Base-by-base conservation (phyloP, 2,888 invertebrate genomes). In the Myathropa florea region DNA sequence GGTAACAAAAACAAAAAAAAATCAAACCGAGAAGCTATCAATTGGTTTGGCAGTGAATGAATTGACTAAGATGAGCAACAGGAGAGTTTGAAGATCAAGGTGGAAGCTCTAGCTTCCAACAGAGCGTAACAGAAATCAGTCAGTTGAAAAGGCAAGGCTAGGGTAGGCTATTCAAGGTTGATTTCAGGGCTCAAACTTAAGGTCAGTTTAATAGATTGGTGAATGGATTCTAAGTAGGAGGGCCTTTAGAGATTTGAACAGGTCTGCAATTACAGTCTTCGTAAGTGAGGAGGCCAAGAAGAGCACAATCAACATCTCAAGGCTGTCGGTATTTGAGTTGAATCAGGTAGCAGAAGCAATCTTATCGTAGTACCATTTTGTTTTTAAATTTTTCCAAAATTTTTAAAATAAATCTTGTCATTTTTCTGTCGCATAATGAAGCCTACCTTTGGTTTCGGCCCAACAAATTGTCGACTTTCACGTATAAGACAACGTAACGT, bases 11-110 rank as follows among this genome's bases (percentile, higher is more conserved):
- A 33, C 21, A 36, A 63, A 53, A 33, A 39, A 61, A 84, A 80
- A 76, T 72, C 84, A 81, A 18, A 78, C 55, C 30, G 28, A 71
- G 78, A 83, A 79, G 75, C 86, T 86, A 76, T 3, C 61, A 55
- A 55, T 67, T 72, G 36, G 10, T 53, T 14, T 0, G 24, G 46
- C 26, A 53, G 33, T 33, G 30, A n/a, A 30, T 53, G 30, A 33
- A 28, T 9, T 68, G 21, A 9, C 9, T 23, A 55, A 46, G 46
- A 46, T 6, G 6, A 39, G 39, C n/a, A n/a, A n/a, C 14, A 39
- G 46, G 1, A 46, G 3, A 0, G 2, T 46, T n/a, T 46, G 46
- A 46, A 46, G 46, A 46, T 46, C 46, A 46, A 18, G 46, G 46
- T 46, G 18, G 18, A 18, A n/a, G 18, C 18, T 46, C 46, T 46